Evolutionary conservation across 2,797 vertebrate genomes (phyloP).

Genomic region (Anas georgica): DNA sequence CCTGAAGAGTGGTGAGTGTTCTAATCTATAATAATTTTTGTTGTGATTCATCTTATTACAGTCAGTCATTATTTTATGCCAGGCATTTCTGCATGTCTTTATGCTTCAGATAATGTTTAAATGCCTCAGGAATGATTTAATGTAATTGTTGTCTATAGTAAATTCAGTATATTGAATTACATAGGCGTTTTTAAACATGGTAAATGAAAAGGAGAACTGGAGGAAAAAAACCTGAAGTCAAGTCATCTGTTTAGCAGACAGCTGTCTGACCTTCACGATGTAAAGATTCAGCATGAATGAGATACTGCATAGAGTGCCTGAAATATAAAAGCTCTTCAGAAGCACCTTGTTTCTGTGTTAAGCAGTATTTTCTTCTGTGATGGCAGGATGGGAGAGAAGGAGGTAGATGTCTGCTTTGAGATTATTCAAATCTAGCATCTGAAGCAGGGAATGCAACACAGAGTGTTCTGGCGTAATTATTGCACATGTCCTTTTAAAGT

Average conservation of each 20-base stretch:
- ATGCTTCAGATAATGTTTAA: conserved; percentile 44
- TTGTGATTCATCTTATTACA: conserved; percentile 46
- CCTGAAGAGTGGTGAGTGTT: background rate
- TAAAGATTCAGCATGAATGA: background rate
- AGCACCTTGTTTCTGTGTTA: background rate
- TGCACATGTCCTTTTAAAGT: background rate
- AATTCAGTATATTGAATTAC: background rate
- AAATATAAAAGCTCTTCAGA: background rate
- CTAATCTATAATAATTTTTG: conserved; percentile 3
- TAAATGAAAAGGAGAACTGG: background rate
- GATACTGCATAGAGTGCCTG: background rate
- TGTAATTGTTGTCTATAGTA: conserved; percentile 2
- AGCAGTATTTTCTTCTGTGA: background rate
- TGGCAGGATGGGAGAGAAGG: background rate
- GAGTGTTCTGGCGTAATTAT: background rate
- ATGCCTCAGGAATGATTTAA: conserved; percentile 23
- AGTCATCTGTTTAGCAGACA: background rate
- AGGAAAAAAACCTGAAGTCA: conserved; percentile 7
- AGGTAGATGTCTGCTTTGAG: background rate
- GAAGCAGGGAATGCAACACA: background rate
- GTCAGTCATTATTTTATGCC: conserved; percentile 40
- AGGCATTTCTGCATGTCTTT: conserved; percentile 29
- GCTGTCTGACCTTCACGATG: background rate
- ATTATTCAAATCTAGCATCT: background rate
- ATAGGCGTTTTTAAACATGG: background rate